A percentile compares a stretch with the other conserved stretches of the same genome.
Evolutionary conservation across 2,888 invertebrate species (phyloP).

Genomic region (Brachyptera putata): DNA sequence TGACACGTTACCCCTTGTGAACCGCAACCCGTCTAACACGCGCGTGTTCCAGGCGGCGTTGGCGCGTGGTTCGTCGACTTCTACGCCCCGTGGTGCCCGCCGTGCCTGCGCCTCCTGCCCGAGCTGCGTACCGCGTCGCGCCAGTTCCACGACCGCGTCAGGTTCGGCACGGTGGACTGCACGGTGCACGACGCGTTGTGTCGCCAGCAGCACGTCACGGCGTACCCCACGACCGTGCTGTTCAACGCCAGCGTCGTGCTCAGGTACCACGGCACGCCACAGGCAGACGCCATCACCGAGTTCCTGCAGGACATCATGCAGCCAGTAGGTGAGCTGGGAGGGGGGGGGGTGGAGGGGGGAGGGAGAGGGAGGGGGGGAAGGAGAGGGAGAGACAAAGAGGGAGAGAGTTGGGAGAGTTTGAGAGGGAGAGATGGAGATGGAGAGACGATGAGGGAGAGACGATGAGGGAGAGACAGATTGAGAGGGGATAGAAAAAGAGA

Average conservation of each 20-base stretch:
- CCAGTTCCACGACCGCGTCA: constrained; percentile 36
- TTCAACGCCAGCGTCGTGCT: constrained; percentile 55
- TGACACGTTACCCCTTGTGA: too few species aligned
- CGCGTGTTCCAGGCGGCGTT: not conserved
- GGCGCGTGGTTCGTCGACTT: constrained; percentile 65
- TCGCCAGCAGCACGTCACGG: constrained; percentile 45
- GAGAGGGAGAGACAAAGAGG: too few species aligned
- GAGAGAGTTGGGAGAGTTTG: too few species aligned
- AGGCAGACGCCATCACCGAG: constrained; percentile 56
- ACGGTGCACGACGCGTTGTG: constrained; percentile 58
- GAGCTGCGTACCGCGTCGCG: constrained; percentile 62
- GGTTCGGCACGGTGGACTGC: constrained; percentile 66
- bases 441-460: too few species aligned
- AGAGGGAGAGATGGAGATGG: too few species aligned
- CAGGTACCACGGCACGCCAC: constrained; percentile 57
- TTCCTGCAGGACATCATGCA: constrained; percentile 58
- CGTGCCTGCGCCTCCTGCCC: constrained; percentile 64
- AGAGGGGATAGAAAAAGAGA: too few species aligned
- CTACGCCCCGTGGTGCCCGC: constrained; percentile 76
- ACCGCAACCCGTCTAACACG: too few species aligned
- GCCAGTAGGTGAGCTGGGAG: constrained; percentile 46
- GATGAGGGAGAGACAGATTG: too few species aligned
- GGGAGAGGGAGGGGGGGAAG: too few species aligned
- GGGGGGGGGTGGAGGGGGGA: too few species aligned
- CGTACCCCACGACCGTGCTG: constrained; percentile 66